Evolutionary conservation across 2,888 invertebrate genomes (phyloP).

Genomic region (Heliconius ismenius): DNA sequence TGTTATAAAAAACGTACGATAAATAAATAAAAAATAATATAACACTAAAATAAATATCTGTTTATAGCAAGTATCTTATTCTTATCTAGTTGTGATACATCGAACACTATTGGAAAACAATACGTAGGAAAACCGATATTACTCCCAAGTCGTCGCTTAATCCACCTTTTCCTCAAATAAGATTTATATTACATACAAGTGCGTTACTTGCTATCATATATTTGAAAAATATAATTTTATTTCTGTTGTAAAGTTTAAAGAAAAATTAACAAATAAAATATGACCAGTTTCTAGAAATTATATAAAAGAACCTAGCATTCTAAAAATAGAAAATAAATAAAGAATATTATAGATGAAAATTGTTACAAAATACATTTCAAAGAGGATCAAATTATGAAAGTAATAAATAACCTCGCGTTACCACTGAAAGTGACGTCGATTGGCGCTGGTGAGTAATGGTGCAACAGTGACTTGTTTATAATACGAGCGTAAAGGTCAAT

Average conservation of each 20-base stretch:
- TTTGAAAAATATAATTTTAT: background rate
- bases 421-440: conserved; percentile 29
- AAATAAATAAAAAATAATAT: background rate
- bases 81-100: background rate
- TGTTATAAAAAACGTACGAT: too few species aligned
- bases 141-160: conserved; percentile 7
- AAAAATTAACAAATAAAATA: too few species aligned
- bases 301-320: too few species aligned
- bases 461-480: conserved; percentile 22
- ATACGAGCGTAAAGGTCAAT: conserved; percentile 4
- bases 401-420: conserved; percentile 25
- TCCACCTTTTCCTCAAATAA: background rate
- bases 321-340: too few species aligned
- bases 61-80: background rate
- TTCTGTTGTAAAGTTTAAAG: background rate
- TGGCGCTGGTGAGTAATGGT: conserved; percentile 21
- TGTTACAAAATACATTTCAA: conserved; percentile 14
- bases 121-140: conserved; percentile 1
- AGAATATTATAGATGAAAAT: background rate
- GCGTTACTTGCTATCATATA: background rate
- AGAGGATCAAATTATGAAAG: conserved; percentile 19
- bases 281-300: too few species aligned
- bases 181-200: background rate
- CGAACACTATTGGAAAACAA: conserved; percentile 2
- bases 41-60: background rate